Percentiles rank a stretch among this genome's conserved stretches.
Evolutionary conservation across 2,888 invertebrate species (phyloP).

Genomic region (Slavum lentiscoides): DNA sequence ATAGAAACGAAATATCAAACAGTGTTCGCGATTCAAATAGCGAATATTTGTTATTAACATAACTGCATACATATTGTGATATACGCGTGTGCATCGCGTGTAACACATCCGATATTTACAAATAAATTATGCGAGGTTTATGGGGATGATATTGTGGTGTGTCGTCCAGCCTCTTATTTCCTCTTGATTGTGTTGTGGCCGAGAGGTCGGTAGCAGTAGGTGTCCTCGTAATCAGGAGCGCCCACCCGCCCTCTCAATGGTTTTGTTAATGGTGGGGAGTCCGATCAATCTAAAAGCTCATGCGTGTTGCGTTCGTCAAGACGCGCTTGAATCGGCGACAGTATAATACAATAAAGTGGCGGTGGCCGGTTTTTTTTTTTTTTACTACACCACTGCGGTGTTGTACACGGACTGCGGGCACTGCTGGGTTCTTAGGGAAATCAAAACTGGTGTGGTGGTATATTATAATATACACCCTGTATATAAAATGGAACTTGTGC

Average conservation of each 20-base stretch:
- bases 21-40: not conserved
- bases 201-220: slow-evolving; percentile 29
- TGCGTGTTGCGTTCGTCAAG: slow-evolving; percentile 46
- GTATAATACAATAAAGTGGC: too few species aligned
- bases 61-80: not conserved
- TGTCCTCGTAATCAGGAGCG: slow-evolving; percentile 45
- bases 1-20: not conserved
- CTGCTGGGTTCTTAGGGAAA: not conserved
- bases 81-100: not conserved
- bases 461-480: too few species aligned
- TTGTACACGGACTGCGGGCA: not conserved
- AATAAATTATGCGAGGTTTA: too few species aligned
- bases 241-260: slow-evolving; percentile 36
- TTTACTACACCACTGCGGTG: not conserved
- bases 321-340: slow-evolving; percentile 35
- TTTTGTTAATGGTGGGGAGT: slow-evolving; percentile 49
- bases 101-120: too few species aligned
- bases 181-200: slow-evolving; percentile 12
- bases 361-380: slow-evolving; percentile 20
- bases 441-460: too few species aligned
- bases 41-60: not conserved
- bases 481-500: too few species aligned
- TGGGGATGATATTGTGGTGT: not conserved
- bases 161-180: slow-evolving; percentile 28
- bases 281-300: slow-evolving; percentile 52